Base-by-base conservation (phyloP, 2,113 vertebrate species). In the Corvus hawaiiensis region DNA sequence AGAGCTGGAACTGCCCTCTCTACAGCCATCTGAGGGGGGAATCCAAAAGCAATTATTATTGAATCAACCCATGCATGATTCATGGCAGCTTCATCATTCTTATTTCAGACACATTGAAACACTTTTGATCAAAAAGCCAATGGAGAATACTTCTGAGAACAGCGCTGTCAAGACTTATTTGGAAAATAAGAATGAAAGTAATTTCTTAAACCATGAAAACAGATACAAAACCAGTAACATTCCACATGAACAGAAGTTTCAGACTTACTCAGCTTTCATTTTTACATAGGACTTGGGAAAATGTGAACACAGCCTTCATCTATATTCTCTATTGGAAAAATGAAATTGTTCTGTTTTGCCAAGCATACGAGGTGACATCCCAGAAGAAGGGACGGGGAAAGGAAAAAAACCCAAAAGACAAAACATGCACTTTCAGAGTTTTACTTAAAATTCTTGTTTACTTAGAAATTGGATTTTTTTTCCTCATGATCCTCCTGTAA, bases 1-100 rank as follows among this genome's bases (percentile, higher is more conserved):
- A 68, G 44, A 81, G 35, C 39, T 76, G 66, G 59, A 56, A 66
- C 46, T 17, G 12, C 6, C 16, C 39, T 32, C 32, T 28, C 6
- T 2, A 23, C 23, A 43, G 71, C 28, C 41, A 78, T n/a, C 10
- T 2, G 0, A 2, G 28, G 1, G 1, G 8, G 10, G 9, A 9
- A 12, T 39, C 30, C 30, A 59, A 59, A 67, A 61, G 9, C 12
- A 33, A 27, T 26, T 59, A 72, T 43, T 35, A 58, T 8, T 52
- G 37, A 82, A 64, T 11, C 35, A 39, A 76, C 7, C 30, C 19
- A 41, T 3, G 0, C 7, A 32, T 61, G 52, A 71, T 67, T 64
- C 10, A 74, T 22, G 24, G 64, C 13, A 43, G 18, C 32, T 71
- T 73, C 58, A 82, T 43, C 39, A 30, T 24, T 64, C 49, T 72